Base-by-base conservation (phyloP, 1,140 invertebrate species). In the Sinonovacula constricta region DNA sequence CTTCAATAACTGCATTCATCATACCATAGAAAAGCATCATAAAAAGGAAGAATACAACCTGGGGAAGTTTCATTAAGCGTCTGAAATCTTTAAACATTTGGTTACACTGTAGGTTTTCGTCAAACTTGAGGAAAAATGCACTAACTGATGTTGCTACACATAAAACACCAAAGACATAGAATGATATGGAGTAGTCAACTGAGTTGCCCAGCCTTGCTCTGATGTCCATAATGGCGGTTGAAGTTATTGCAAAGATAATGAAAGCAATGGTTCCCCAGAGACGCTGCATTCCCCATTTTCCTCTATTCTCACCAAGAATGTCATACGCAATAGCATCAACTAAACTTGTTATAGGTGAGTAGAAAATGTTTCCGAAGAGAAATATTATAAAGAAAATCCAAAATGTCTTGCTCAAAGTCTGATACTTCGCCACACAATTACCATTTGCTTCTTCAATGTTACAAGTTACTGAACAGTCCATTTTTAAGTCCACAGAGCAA, bases 1-100 rank as follows among this genome's bases (percentile, higher is more conserved):
- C 94, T 95, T 97, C 97, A n/a, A 97, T 92, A 0, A 97, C 88
- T 0, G 94, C 96, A 0, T 95, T 97, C 72, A 95, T 95, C 75
- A 97, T 92, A 0, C 97, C 97, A 57, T 96, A 94, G 3, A 94
- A 92, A 69, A 97, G 93, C 69, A 96, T 95, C 93, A 95, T 96
- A 14, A 94, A n/a, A 26, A 96, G 90, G 85, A 96, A 87, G 1
- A 74, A 22, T 3, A 81, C 33, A 30, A 78, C 63, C 60, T 77
- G 51, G n/a, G 51, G 22, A 39, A 83, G 66, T 14, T 51, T 76
- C 31, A 88, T 54, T 33, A 87, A 53, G 2, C 69, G 39, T 10
- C 57, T 56, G 3, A 87, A 57, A 70, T 87, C 82, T 36, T 76
- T 75, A 3, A 87, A 51, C 68, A 86, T 81, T 45, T 82, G 67